Evolutionary conservation across 1,140 invertebrate genomes (phyloP).

Genomic region (Notospermus geniculatus): DNA sequence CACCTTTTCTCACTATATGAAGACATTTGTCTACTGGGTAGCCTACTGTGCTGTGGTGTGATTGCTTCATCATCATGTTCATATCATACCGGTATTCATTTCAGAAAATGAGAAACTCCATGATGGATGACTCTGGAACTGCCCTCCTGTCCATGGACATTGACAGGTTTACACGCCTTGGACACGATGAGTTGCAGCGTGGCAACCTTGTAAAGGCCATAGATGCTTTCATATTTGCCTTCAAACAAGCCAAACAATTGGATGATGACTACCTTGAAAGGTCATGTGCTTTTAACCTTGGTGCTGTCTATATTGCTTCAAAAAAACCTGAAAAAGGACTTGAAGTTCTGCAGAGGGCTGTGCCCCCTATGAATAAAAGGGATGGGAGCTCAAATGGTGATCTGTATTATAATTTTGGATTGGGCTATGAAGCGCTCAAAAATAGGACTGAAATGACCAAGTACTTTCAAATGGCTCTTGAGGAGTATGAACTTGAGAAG

Average conservation of each 20-base stretch:
- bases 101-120: no score
- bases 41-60: no score
- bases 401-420: conserved; percentile 37
- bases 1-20: no score
- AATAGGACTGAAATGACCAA: conserved; percentile 23
- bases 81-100: no score
- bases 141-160: conserved; percentile 1
- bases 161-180: conserved; percentile 6
- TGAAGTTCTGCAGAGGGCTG: conserved; percentile 25
- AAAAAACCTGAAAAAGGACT: conserved; percentile 26
- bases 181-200: conserved; percentile 10
- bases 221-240: conserved; percentile 20
- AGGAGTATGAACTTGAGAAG: conserved; percentile 28
- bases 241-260: conserved; percentile 24
- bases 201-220: conserved; percentile 15
- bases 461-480: conserved; percentile 27
- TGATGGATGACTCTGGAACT: neutral
- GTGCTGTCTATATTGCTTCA: conserved; percentile 32
- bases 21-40: no score
- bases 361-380: conserved; percentile 20
- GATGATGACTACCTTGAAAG: conserved; percentile 30
- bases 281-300: conserved; percentile 38
- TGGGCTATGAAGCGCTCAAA: conserved; percentile 30
- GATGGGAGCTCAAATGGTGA: conserved; percentile 31
- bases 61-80: no score